Evolutionary conservation across 2,888 invertebrate genomes (phyloP).

Genomic region (Eupithecia vulgata): DNA sequence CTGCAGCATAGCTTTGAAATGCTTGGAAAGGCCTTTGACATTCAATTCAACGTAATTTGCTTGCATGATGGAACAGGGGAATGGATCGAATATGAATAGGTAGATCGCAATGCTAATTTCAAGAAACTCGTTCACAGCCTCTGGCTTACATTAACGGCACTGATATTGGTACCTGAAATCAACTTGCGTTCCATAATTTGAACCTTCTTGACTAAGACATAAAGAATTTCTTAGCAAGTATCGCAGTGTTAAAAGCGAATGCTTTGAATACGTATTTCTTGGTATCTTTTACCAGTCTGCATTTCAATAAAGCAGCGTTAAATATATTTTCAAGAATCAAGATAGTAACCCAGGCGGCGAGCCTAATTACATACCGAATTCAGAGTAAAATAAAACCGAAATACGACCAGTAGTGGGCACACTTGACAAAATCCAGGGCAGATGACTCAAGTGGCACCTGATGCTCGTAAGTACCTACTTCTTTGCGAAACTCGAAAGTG

Average conservation of each 20-base stretch:
- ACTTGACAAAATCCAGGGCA: not conserved
- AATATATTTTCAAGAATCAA: not conserved
- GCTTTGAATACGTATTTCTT: too few relatives aligned
- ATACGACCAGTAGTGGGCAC: not conserved
- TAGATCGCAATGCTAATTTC: not conserved
- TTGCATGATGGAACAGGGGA: not conserved
- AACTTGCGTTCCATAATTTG: too few relatives aligned
- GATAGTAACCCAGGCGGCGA: not conserved
- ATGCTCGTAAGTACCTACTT: not conserved
- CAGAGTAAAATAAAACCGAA: slow-evolving; percentile 5
- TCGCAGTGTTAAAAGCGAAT: not conserved
- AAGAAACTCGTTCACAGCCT: not conserved
- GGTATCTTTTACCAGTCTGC: not conserved
- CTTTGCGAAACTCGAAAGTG: not conserved
- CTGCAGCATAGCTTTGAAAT: not conserved
- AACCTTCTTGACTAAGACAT: not conserved
- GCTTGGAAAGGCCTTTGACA: not conserved
- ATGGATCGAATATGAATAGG: not conserved
- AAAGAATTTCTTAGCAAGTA: not conserved
- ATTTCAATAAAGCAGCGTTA: not conserved
- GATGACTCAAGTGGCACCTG: slow-evolving; percentile 12
- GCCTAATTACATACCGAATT: not conserved
- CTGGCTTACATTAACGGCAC: not conserved
- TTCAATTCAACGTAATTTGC: not conserved
- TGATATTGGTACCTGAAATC: not conserved